A percentile compares a stretch with the other conserved stretches of the same genome.
Evolutionary conservation across 2,888 invertebrate genomes (phyloP).

Genomic region (Galeopsomyia nigrocyanea): DNA sequence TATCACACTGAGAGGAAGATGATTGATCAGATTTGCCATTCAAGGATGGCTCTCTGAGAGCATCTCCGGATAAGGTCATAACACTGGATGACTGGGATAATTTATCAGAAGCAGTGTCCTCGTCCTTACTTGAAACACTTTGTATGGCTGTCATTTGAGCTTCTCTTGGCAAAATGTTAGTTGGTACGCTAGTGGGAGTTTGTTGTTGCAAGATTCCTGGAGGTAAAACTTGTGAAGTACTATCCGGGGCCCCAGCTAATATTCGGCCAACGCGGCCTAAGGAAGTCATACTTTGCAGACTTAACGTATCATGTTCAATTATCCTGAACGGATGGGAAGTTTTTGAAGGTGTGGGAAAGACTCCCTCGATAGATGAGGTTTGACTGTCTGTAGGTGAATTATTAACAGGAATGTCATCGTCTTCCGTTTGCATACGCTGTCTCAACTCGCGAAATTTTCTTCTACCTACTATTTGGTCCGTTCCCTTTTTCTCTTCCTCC

Average conservation of each 20-base stretch:
- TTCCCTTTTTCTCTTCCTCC: constrained; percentile 67
- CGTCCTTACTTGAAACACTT: constrained; percentile 64
- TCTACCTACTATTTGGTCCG: constrained; percentile 68
- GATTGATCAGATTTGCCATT: constrained; percentile 58
- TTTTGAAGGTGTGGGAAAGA: constrained; percentile 76
- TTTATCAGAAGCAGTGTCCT: constrained; percentile 64
- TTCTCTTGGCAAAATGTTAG: constrained; percentile 56
- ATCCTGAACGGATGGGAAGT: constrained; percentile 85
- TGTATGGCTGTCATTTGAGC: constrained; percentile 62
- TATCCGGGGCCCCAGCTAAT: constrained; percentile 75
- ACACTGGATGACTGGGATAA: constrained; percentile 65
- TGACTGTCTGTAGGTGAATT: constrained; percentile 83
- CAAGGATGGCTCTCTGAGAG: constrained; percentile 59
- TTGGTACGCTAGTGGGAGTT: constrained; percentile 48
- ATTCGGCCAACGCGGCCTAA: constrained; percentile 86
- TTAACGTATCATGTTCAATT: constrained; percentile 89
- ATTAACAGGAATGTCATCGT: constrained; percentile 75
- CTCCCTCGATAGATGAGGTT: constrained; percentile 83
- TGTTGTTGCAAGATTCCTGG: constrained; percentile 54
- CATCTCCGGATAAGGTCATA: constrained; percentile 63
- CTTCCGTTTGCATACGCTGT: constrained; percentile 88
- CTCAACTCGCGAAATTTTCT: constrained; percentile 87
- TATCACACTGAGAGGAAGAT: constrained; percentile 58
- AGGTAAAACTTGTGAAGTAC: constrained; percentile 58
- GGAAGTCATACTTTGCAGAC: constrained; percentile 90